A percentile compares a stretch with the other conserved stretches of the same genome.
Conservation (phyloP, 2,888 invertebrate species). For the Myopa tessellatipennis region DNA sequence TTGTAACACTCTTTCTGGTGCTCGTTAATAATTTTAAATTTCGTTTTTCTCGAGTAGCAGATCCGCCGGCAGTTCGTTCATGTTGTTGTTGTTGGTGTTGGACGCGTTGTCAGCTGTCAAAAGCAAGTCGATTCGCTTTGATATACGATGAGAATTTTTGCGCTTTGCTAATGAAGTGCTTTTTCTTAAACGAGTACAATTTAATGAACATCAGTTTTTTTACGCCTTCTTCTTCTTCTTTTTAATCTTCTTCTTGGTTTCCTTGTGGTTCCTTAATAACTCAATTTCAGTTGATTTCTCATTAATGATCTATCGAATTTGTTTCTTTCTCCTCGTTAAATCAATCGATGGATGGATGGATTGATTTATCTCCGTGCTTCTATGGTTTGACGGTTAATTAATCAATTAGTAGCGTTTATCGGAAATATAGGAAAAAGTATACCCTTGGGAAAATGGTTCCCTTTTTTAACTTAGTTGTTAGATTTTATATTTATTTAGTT, state of each 20-base stretch:
- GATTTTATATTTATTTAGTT: too few relatives aligned
- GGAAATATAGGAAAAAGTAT: background rate
- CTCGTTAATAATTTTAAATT: background rate
- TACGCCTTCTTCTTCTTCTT: background rate
- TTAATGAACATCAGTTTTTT: background rate
- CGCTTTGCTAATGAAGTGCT: background rate
- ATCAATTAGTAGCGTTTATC: too few relatives aligned
- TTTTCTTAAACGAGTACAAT: background rate
- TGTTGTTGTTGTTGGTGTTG: conserved; percentile 47
- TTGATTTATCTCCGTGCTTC: too few relatives aligned
- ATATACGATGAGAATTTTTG: conserved; percentile 58
- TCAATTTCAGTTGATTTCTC: conserved; percentile 38
- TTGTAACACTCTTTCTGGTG: background rate
- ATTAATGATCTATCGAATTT: conserved; percentile 45
- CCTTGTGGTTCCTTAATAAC: conserved; percentile 50
- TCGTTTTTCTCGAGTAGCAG: background rate
- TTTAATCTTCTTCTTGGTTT: background rate
- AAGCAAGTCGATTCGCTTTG: conserved; percentile 57
- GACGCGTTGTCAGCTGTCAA: conserved; percentile 47
- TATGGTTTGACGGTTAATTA: too few relatives aligned
- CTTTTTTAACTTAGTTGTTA: too few relatives aligned
- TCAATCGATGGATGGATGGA: conserved; percentile 49
- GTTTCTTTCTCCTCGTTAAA: conserved; percentile 44
- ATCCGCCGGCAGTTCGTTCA: conserved; percentile 42
- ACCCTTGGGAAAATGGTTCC: background rate